phyloP scores from a whole-genome alignment of 2,888 invertebrate genomes.

The Steinernema hermaphroditum region DNA sequence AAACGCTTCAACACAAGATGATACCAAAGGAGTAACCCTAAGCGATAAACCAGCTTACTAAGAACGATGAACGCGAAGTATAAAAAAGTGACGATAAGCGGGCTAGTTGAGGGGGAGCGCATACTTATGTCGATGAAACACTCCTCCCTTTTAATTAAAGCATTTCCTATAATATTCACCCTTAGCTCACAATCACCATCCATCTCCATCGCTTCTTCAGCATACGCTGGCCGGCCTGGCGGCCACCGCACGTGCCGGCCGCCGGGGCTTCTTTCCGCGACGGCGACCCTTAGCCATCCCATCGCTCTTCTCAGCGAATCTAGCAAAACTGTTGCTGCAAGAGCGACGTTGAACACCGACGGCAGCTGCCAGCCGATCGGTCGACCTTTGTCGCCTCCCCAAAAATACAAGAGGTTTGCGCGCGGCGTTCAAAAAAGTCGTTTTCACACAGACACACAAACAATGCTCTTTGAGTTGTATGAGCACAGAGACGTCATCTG shows the following conservation, averaged over 20 bases:
- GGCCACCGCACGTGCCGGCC: not conserved
- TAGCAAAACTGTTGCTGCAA: not conserved
- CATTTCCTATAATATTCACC: constrained; percentile 8
- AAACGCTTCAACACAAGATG: too few species aligned
- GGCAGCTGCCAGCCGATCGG: not conserved
- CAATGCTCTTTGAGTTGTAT: not conserved
- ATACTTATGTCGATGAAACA: not conserved
- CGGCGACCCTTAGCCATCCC: not conserved
- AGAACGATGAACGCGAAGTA: too few species aligned
- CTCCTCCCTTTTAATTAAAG: not conserved
- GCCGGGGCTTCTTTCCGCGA: not conserved
- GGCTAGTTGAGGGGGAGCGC: not conserved
- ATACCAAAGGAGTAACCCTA: too few species aligned
- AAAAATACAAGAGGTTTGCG: not conserved
- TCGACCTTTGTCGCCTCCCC: not conserved
- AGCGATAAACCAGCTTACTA: too few species aligned
- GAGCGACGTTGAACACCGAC: not conserved
- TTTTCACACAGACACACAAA: not conserved
- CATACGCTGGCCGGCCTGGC: not conserved
- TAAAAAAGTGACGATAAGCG: too few species aligned
- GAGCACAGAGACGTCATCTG: too few species aligned
- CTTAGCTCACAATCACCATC: not conserved
- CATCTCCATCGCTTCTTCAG: not conserved
- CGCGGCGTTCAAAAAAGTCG: not conserved
- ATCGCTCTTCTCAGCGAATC: not conserved